Percentiles rank a stretch among this genome's conserved stretches.
Evolutionary conservation across 2,113 vertebrate species (phyloP).

Genomic region (Syrrhaptes paradoxus): DNA sequence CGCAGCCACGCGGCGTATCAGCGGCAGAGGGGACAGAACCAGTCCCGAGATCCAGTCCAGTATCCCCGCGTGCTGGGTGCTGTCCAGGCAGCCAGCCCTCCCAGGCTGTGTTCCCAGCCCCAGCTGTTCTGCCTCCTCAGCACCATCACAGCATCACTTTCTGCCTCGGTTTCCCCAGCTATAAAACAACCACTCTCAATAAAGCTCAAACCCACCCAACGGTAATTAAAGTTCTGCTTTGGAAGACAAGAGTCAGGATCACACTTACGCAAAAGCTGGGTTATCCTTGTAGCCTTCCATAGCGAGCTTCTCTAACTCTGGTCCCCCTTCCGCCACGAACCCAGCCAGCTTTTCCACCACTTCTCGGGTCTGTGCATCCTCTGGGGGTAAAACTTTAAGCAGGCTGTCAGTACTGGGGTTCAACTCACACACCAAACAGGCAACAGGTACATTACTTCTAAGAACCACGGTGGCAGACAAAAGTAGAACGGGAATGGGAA

Average conservation of each 20-base stretch:
- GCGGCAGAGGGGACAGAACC: neutral
- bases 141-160: neutral
- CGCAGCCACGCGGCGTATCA: neutral
- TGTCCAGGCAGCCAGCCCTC: neutral
- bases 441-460: slow-evolving; percentile 80
- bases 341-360: slow-evolving; percentile 95
- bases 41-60: neutral
- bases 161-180: neutral
- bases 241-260: neutral
- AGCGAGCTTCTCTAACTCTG: slow-evolving; percentile 90
- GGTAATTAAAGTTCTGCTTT: neutral
- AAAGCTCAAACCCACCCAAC: neutral
- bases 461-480: slow-evolving; percentile 66
- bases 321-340: slow-evolving; percentile 94
- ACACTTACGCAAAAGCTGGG: slow-evolving; percentile 90
- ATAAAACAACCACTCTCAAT: too few species aligned
- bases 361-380: slow-evolving; percentile 89
- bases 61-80: fast-evolving
- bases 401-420: slow-evolving; percentile 94
- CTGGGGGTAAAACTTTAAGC: slow-evolving; percentile 99
- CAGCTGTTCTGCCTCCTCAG: neutral
- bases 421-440: slow-evolving; percentile 82
- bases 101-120: neutral
- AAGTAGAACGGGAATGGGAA: slow-evolving; percentile 63
- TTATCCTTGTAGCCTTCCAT: slow-evolving; percentile 94